These are phyloP conservation scores for Mystacornis crossleyi DNA, from an alignment of 2,113 vertebrate species.

Conservation along the genomic window DNA sequence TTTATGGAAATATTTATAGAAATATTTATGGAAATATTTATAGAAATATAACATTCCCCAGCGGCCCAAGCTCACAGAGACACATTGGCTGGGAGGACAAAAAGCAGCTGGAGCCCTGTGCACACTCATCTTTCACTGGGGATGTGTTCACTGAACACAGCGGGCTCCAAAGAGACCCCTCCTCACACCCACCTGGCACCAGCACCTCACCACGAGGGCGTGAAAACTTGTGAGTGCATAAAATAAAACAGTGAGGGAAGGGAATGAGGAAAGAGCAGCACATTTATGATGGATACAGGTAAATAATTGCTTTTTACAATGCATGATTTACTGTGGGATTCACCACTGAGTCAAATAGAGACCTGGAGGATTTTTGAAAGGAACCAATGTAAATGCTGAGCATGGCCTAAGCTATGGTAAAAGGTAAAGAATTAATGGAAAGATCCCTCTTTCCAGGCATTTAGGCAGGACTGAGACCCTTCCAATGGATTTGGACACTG, in stretches of 20 bases:
- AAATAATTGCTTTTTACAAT: background rate
- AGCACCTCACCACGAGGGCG: background rate
- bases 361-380: background rate
- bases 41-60: background rate
- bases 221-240: rapidly evolving
- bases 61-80: background rate
- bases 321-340: background rate
- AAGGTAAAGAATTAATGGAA: background rate
- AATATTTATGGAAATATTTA: background rate
- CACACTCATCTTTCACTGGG: background rate
- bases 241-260: background rate
- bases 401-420: background rate
- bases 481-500: background rate
- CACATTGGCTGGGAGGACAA: background rate
- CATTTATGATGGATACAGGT: background rate
- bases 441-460: background rate
- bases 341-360: background rate
- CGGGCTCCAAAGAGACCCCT: background rate
- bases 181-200: background rate
- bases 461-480: background rate
- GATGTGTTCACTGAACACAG: rapidly evolving
- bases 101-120: background rate
- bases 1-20: background rate
- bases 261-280: background rate
- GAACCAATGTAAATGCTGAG: background rate